Evolutionary conservation across 1,140 invertebrate genomes (phyloP).

Genomic region (Protaetia brevitarsis): DNA sequence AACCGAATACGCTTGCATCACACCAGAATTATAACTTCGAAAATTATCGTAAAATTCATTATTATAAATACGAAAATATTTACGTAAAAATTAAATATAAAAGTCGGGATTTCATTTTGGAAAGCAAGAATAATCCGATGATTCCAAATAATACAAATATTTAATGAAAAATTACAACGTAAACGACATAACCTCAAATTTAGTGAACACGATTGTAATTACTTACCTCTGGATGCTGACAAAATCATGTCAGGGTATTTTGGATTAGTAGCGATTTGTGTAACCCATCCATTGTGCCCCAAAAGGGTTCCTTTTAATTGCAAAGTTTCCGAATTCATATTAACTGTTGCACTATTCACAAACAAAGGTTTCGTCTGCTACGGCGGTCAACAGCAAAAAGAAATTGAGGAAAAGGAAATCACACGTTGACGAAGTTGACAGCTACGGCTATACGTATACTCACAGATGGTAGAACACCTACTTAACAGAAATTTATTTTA

Average conservation of each 20-base stretch:
- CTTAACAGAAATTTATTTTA: no score
- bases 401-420: no score
- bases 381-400: neutral
- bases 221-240: slow-evolving; percentile 97
- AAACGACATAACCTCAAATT: neutral
- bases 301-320: slow-evolving; percentile 88
- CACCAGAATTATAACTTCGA: no score
- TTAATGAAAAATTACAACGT: neutral
- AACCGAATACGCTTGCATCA: no score
- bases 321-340: slow-evolving; percentile 79
- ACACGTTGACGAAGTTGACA: no score
- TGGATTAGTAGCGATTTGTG: slow-evolving; percentile 99
- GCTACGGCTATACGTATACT: no score
- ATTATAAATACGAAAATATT: no score
- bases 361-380: neutral
- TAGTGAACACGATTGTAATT: neutral
- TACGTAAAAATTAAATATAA: no score
- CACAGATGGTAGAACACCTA: no score
- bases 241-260: slow-evolving; percentile 98
- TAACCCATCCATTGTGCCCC: slow-evolving; percentile 99
- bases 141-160: neutral
- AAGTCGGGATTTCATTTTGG: no score
- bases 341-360: slow-evolving; percentile 33
- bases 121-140: neutral
- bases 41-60: no score